Conservation (phyloP, 2,888 invertebrate species). For the Aphidius colemani region DNA sequence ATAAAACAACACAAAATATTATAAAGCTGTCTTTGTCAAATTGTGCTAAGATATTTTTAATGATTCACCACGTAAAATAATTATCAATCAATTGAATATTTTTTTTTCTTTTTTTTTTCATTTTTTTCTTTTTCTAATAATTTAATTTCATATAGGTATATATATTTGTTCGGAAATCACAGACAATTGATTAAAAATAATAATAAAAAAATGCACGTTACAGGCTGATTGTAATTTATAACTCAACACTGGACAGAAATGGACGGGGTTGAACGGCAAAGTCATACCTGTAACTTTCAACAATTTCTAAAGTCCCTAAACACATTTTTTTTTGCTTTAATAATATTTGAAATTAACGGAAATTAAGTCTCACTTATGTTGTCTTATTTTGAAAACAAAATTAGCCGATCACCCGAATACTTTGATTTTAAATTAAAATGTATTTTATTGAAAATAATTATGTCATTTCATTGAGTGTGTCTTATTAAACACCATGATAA, state of each 20-base stretch:
- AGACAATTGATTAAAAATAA: conserved; percentile 35
- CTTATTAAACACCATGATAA: too few species aligned
- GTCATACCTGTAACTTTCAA: conserved; percentile 26
- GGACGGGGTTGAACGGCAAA: conserved; percentile 36
- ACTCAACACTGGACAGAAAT: conserved; percentile 29
- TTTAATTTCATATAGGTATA: neutral
- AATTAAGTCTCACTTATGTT: too few species aligned
- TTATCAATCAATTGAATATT: neutral
- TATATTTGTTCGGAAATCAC: conserved; percentile 33
- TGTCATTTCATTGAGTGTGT: neutral
- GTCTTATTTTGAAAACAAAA: too few species aligned
- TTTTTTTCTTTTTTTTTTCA: conserved; percentile 12
- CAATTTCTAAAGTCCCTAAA: conserved; percentile 21
- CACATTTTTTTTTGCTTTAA: neutral
- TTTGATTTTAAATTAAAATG: too few species aligned
- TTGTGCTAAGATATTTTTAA: neutral
- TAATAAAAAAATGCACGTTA: conserved; percentile 15
- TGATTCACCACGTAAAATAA: neutral
- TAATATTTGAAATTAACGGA: neutral
- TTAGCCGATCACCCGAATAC: too few species aligned
- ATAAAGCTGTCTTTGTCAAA: neutral
- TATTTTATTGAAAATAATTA: too few species aligned
- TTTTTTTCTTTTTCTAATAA: conserved; percentile 1
- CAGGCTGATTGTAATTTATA: conserved; percentile 9
- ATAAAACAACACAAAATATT: too few species aligned